Base-by-base conservation (phyloP, 1,140 invertebrate species). In the Lucilia cuprina region DNA sequence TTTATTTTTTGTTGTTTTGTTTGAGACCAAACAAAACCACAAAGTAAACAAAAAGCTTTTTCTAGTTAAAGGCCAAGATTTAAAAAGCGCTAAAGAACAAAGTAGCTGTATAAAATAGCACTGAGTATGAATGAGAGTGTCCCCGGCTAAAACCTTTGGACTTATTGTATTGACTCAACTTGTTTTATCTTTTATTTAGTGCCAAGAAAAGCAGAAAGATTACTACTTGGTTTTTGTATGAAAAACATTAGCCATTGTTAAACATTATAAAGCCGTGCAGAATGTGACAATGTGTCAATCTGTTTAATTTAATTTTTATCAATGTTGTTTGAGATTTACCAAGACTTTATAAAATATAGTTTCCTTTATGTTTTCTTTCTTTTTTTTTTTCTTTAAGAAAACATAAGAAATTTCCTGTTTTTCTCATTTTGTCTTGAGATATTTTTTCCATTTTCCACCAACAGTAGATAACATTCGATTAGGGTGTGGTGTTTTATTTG, bases 301-400 rank as follows among this genome's bases (percentile, higher is more conserved):
- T 78, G 75, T 78, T 78, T 78, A 78, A 78, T 78, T 78, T 78
- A 78, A 78, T 78, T 78, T 78, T 78, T 78, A 47, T 78, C 75
- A 78, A 78, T 41, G 75, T 35, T 78, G 41, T 41, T 41, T 8
- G 41, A 41, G 70, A n/a, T 78, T 78, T 78, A 41, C 41, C 5
- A 0, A 17, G 55, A 0, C 34, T 75, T 75, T 47, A 19, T 78
- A 8, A 8, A 41, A 5, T 41, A 30, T 30, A 41, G 41, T 41
- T 10, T 41, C 41, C 41, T 41, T 41, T 41, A 41, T 41, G 10
- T 47, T 47, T 78, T 78, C 35, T n/a, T 41, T 41, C n/a, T n/a
- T 78, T 34, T 13, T 77, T 77, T 34, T 41, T 78, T 13, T 47
- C 75, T 8, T 30, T 30, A 30, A 78, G 41, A 41, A 78, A 41